Evolutionary conservation across 2,888 invertebrate genomes (phyloP).

Genomic region (Ophioninae sp.): DNA sequence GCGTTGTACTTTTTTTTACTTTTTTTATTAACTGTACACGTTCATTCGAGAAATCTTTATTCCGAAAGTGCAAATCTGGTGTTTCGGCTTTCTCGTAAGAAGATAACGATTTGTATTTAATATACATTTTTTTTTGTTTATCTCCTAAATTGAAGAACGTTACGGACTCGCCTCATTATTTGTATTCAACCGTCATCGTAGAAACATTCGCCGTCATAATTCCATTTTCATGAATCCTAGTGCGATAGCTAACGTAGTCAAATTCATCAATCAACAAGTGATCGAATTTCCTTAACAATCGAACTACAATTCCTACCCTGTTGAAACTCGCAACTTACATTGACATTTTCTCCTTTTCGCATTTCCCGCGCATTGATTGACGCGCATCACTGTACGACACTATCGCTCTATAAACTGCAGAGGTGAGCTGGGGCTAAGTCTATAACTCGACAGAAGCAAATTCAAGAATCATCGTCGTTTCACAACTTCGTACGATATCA

Average conservation of each 20-base stretch:
- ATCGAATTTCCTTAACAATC: conserved; percentile 53
- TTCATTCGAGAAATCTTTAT: neutral
- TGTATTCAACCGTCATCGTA: neutral
- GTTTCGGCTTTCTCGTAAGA: neutral
- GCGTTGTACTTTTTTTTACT: too few relatives aligned
- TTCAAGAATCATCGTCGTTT: conserved; percentile 66
- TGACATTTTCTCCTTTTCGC: conserved; percentile 80
- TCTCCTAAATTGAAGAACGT: neutral
- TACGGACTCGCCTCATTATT: neutral
- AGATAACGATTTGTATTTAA: neutral
- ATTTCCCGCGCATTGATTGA: conserved; percentile 79
- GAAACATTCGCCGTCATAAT: neutral
- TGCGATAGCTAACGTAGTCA: neutral
- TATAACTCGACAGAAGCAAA: conserved; percentile 74
- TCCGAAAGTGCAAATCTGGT: neutral
- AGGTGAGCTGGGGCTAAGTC: conserved; percentile 80
- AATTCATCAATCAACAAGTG: conserved; percentile 61
- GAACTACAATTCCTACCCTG: conserved; percentile 31
- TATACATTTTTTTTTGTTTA: too few relatives aligned
- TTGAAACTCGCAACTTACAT: conserved; percentile 76
- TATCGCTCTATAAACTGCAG: conserved; percentile 80
- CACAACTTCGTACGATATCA: neutral
- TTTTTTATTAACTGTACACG: neutral
- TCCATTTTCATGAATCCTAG: neutral
- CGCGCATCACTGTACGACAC: conserved; percentile 79